These are phyloP conservation scores for Luehdorfia chinensis DNA, from an alignment of 1,140 invertebrate species.

Conservation along the genomic window DNA sequence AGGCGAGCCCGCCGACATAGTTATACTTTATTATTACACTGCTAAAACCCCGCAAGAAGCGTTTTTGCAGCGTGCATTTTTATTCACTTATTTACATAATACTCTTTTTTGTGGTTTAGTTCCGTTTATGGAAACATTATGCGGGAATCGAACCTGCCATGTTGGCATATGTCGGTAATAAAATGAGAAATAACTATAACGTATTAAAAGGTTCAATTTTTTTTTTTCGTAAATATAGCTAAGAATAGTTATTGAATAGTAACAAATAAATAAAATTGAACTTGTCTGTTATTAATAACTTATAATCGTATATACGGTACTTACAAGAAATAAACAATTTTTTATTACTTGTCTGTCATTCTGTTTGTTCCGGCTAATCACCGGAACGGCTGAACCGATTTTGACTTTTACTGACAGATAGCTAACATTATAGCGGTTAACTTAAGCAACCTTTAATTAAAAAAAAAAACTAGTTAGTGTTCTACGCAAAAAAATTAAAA, in stretches of 20 bases:
- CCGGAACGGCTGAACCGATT: no score
- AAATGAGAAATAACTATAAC: conserved; percentile 1
- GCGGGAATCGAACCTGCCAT: conserved; percentile 21
- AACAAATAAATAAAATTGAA: neutral
- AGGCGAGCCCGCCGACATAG: conserved; percentile 24
- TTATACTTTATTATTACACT: conserved; percentile 43
- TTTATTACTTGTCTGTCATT: no score
- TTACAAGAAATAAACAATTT: no score
- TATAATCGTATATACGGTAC: no score
- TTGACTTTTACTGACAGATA: no score
- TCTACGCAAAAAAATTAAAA: no score
- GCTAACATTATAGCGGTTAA: no score
- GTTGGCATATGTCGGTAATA: neutral
- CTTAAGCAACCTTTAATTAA: no score
- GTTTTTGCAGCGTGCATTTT: conserved; percentile 42
- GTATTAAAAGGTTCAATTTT: neutral
- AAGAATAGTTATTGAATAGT: no score
- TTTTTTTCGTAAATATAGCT: no score
- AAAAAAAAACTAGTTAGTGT: no score
- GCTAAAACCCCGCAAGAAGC: conserved; percentile 27
- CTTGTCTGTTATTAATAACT: neutral
- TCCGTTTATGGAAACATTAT: conserved; percentile 14
- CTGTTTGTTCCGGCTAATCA: no score
- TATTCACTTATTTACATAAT: conserved; percentile 47
- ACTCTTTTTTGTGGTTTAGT: conserved; percentile 30